Percentiles rank a stretch among this genome's conserved stretches.
These are phyloP conservation scores for Petrocephalus sullivani DNA, from an alignment of 2,797 vertebrate genomes.

Conservation along the genomic window DNA sequence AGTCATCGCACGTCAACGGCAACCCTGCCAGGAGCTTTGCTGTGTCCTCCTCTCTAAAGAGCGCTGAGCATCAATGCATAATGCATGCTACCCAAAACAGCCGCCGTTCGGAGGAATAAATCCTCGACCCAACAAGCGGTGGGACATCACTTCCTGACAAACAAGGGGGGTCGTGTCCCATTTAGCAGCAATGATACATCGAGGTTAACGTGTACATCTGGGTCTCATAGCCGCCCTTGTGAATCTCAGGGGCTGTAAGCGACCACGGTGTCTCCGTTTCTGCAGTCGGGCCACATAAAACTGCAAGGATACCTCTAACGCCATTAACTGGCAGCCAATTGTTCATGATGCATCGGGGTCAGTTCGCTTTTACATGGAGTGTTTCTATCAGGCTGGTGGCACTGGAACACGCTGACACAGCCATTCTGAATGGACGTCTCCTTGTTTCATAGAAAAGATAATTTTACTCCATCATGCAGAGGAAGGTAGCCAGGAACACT, in stretches of 20 bases:
- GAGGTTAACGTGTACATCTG: background rate
- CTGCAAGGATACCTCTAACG: background rate
- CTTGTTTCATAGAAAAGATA: background rate
- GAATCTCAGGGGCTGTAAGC: background rate
- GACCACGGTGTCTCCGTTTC: background rate
- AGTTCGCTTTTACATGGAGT: background rate
- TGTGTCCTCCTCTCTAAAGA: background rate
- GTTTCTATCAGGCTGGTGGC: background rate
- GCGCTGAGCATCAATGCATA: constrained; percentile 24
- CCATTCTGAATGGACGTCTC: background rate
- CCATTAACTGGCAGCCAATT: background rate
- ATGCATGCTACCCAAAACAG: constrained; percentile 21
- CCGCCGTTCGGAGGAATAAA: constrained; percentile 24
- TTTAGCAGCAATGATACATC: background rate
- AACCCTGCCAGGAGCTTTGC: background rate
- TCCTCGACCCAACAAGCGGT: background rate
- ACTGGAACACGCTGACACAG: background rate
- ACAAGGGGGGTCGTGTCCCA: background rate
- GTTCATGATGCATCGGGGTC: background rate
- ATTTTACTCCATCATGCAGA: background rate
- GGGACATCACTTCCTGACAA: background rate
- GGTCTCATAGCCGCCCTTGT: background rate
- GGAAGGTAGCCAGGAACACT: background rate
- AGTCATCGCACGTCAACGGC: background rate
- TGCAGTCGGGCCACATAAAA: background rate